Conservation (phyloP, 2,888 invertebrate genomes). For the Cyrtodaria siliqua region DNA sequence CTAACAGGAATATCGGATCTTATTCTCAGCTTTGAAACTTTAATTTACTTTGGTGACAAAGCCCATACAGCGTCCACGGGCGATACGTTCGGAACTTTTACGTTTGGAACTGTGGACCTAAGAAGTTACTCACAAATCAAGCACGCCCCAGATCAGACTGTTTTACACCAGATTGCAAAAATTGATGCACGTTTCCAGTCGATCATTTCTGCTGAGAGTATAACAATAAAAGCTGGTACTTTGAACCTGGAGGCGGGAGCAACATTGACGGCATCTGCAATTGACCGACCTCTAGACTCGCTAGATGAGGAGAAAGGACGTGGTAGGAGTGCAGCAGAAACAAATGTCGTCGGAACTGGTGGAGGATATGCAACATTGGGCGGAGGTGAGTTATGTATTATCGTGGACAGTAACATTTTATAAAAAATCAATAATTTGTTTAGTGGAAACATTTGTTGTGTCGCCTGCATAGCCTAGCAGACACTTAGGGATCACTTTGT, state of each 20-base stretch:
- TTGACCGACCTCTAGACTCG: constrained; percentile 68
- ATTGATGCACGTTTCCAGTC: constrained; percentile 71
- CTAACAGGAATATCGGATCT: constrained; percentile 72
- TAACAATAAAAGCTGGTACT: constrained; percentile 59
- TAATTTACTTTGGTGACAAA: constrained; percentile 62
- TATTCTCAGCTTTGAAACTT: constrained; percentile 66
- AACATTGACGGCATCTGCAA: constrained; percentile 69
- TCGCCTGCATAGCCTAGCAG: no score
- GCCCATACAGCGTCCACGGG: constrained; percentile 70
- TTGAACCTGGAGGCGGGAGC: constrained; percentile 75
- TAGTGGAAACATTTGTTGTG: no score
- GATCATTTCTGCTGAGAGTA: constrained; percentile 73
- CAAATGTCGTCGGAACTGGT: constrained; percentile 59
- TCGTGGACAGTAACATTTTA: no score
- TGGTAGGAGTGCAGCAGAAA: constrained; percentile 46
- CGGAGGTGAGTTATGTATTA: constrained; percentile 57
- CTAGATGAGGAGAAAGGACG: constrained; percentile 64
- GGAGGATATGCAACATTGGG: constrained; percentile 76
- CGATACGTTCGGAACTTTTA: constrained; percentile 57
- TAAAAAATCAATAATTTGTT: no score
- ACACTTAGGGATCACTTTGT: no score
- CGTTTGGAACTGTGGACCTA: constrained; percentile 71
- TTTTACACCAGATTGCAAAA: constrained; percentile 57
- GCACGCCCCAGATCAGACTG: constrained; percentile 65
- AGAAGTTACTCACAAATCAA: constrained; percentile 68